Evolutionary conservation across 2,888 invertebrate species (phyloP).

Genomic region (Entomobrya proxima): DNA sequence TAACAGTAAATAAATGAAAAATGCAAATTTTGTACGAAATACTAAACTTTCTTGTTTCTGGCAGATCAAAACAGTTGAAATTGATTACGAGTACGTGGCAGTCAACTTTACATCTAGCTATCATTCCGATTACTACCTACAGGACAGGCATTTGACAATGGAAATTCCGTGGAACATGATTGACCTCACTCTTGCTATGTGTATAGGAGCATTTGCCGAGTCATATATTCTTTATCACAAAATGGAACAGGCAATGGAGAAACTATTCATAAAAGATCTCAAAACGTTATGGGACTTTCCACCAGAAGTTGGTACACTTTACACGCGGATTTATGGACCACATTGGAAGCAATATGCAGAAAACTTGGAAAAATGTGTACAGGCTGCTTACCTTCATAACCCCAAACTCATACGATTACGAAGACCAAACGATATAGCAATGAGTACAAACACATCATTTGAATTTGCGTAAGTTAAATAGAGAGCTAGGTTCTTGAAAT

Average conservation of each 20-base stretch:
- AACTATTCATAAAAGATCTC: conserved; percentile 64
- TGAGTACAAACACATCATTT: not conserved
- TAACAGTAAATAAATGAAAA: not conserved
- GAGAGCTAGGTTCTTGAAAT: no score
- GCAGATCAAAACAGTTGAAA: not conserved
- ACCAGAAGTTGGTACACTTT: conserved; percentile 34
- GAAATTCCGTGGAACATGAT: conserved; percentile 70
- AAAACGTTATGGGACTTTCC: conserved; percentile 63
- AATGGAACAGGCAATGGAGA: conserved; percentile 70
- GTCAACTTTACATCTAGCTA: not conserved
- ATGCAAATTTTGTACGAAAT: not conserved
- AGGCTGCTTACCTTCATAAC: conserved; percentile 55
- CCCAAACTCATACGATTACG: conserved; percentile 57
- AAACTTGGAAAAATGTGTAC: conserved; percentile 68
- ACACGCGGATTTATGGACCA: conserved; percentile 65
- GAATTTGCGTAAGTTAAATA: no score
- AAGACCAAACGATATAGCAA: conserved; percentile 38
- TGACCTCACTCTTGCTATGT: conserved; percentile 60
- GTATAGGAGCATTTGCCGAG: conserved; percentile 57
- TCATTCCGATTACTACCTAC: not conserved
- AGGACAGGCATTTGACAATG: conserved; percentile 40
- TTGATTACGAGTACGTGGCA: not conserved
- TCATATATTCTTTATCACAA: conserved; percentile 68
- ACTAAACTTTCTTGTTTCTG: not conserved
- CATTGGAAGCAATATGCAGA: conserved; percentile 57